Conservation (phyloP, 1,140 invertebrate species). For the Leptestheria dahalacensis region DNA sequence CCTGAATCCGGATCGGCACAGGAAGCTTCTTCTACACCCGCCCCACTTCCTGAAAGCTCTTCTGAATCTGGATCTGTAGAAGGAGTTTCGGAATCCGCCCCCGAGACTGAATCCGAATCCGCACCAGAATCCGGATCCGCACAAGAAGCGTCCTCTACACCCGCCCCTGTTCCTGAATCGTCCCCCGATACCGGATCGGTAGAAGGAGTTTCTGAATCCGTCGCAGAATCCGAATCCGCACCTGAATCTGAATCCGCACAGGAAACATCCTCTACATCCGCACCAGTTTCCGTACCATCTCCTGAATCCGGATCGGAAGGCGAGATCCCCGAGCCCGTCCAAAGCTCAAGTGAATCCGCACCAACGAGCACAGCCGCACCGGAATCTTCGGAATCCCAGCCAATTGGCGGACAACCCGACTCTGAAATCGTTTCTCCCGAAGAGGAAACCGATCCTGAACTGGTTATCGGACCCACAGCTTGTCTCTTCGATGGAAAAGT, state of each 20-base stretch:
- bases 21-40: background rate
- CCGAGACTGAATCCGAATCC: background rate
- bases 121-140: background rate
- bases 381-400: background rate
- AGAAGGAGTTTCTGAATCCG: background rate
- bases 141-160: slow-evolving; percentile 7
- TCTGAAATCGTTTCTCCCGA: slow-evolving; percentile 3
- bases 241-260: slow-evolving; percentile 2
- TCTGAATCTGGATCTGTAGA: slow-evolving; percentile 13
- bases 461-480: slow-evolving; percentile 62
- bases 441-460: slow-evolving; percentile 11
- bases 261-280: background rate
- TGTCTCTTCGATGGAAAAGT: slow-evolving; percentile 81
- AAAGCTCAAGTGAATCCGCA: background rate
- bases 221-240: background rate
- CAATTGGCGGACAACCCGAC: background rate
- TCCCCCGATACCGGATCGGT: background rate
- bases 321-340: background rate
- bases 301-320: background rate
- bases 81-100: background rate
- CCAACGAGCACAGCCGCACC: background rate
- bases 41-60: slow-evolving; percentile 22
- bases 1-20: background rate
- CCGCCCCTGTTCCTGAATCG: background rate
- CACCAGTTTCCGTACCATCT: slow-evolving; percentile 4